These are phyloP conservation scores for Saxidomus purpurata DNA, from an alignment of 1,140 invertebrate species.

Conservation along the genomic window DNA sequence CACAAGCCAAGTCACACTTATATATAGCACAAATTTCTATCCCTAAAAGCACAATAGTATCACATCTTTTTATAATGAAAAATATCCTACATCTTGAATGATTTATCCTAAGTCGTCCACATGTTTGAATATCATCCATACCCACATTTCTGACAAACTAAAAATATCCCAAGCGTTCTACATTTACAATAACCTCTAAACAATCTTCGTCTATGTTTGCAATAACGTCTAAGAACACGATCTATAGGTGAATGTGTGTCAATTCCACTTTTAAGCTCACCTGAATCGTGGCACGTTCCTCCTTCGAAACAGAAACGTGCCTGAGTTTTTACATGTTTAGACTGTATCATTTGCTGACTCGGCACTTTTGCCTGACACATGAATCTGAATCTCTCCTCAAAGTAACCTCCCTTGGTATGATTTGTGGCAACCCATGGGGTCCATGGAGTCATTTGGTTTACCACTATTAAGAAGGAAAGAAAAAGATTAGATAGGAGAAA, in stretches of 20 bases:
- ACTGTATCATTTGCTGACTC: constrained; percentile 89
- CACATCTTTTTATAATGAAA: constrained; percentile 21
- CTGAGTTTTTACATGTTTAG: constrained; percentile 92
- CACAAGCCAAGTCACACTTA: neutral
- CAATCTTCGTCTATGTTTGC: constrained; percentile 77
- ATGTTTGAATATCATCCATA: constrained; percentile 60
- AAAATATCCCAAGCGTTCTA: constrained; percentile 83
- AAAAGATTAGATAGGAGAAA: neutral
- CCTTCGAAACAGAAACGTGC: constrained; percentile 91
- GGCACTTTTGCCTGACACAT: constrained; percentile 92
- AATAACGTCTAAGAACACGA: constrained; percentile 80
- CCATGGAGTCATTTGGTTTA: constrained; percentile 87
- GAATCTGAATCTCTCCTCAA: constrained; percentile 92
- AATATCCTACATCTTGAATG: constrained; percentile 7
- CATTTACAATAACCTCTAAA: constrained; percentile 83
- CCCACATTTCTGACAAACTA: constrained; percentile 83
- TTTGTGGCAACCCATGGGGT: constrained; percentile 91
- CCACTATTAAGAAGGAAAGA: constrained; percentile 72
- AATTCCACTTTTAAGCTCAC: constrained; percentile 78
- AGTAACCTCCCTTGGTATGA: constrained; percentile 88
- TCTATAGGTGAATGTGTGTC: constrained; percentile 79
- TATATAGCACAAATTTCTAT: constrained; percentile 39
- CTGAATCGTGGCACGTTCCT: constrained; percentile 82
- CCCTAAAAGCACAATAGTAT: constrained; percentile 32
- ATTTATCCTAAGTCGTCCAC: constrained; percentile 16